Conservation (phyloP, 2,888 invertebrate species). For the Rhynchonema sp. region DNA sequence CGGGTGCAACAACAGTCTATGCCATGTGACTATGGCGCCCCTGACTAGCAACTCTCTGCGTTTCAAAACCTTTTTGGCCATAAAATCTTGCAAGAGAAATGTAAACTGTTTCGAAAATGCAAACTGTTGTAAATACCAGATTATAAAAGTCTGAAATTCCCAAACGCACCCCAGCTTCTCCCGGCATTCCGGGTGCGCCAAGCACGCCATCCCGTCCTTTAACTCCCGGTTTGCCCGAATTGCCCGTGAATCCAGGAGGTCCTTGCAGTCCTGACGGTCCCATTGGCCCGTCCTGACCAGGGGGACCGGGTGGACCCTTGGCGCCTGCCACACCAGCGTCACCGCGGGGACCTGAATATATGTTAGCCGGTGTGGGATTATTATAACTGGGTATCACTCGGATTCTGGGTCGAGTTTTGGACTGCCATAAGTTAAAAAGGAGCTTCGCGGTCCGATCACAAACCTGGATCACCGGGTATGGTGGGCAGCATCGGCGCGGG, state of each 20-base stretch:
- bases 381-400: neutral
- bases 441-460: too few species aligned
- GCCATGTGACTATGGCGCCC: too few species aligned
- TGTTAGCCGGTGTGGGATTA: neutral
- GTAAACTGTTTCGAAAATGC: neutral
- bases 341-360: neutral
- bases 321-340: neutral
- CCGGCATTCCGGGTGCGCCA: neutral
- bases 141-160: too few species aligned
- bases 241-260: neutral
- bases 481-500: neutral
- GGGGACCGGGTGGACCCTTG: neutral
- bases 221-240: neutral
- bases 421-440: neutral
- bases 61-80: too few species aligned
- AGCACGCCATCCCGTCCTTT: neutral
- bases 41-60: too few species aligned
- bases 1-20: too few species aligned
- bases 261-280: neutral
- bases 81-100: too few species aligned
- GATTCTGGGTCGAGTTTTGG: neutral
- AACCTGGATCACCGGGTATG: neutral
- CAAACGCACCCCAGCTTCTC: neutral
- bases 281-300: neutral
- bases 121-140: neutral